phyloP scores from a whole-genome alignment of 2,797 vertebrate species.

The Champsocephalus gunnari region DNA sequence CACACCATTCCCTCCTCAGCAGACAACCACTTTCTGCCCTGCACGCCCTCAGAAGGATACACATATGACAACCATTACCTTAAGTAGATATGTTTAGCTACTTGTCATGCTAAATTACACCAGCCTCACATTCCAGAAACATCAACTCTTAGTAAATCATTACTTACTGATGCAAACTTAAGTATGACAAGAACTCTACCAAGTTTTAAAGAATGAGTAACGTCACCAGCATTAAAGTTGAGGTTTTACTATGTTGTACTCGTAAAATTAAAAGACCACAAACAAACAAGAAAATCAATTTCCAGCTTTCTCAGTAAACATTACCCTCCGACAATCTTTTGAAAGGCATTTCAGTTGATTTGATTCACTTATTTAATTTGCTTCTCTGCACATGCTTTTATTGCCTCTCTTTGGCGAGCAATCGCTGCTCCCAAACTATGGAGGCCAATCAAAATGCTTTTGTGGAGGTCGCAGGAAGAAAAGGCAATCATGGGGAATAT shows the following conservation, averaged over 20 bases:
- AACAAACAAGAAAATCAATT: conserved; percentile 53
- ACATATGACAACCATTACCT: conserved; percentile 80
- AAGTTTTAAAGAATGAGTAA: conserved; percentile 28
- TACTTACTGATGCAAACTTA: conserved; percentile 18
- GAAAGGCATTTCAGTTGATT: conserved; percentile 57
- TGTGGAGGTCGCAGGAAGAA: conserved; percentile 50
- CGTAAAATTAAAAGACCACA: conserved; percentile 35
- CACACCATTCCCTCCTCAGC: conserved; percentile 58
- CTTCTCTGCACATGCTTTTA: conserved; percentile 40
- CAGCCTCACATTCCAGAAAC: conserved; percentile 50
- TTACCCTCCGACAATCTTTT: conserved; percentile 33
- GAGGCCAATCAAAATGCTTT: conserved; percentile 45
- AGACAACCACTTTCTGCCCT: conserved; percentile 54
- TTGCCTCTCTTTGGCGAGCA: conserved; percentile 37
- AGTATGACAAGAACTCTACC: conserved; percentile 25
- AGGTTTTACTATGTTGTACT: conserved; percentile 27
- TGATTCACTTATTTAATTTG: conserved; percentile 63
- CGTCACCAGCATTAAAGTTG: conserved; percentile 20
- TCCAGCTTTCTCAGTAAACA: conserved; percentile 35
- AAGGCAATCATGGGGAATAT: conserved; percentile 39
- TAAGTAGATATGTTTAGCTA: conserved; percentile 73
- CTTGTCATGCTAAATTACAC: conserved; percentile 74
- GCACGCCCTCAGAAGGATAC: conserved; percentile 50
- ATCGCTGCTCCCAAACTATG: conserved; percentile 25
- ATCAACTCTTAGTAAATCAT: conserved; percentile 49